A percentile compares a stretch with the other conserved stretches of the same genome.
Conservation (phyloP, 2,888 invertebrate genomes). For the Zygaena filipendulae region DNA sequence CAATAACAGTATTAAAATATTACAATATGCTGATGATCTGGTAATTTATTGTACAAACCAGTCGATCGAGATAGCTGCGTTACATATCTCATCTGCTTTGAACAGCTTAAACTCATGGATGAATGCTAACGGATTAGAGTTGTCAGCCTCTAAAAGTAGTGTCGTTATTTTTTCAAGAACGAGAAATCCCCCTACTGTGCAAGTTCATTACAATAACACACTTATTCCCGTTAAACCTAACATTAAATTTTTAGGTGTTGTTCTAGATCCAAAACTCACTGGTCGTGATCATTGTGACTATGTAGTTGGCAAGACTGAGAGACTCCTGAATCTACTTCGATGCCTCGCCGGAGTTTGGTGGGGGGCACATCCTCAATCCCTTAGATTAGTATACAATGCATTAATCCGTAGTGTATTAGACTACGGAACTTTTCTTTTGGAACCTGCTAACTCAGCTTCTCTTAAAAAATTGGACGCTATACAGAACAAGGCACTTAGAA, state of each 20-base stretch:
- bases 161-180: background rate
- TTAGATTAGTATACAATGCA: slow-evolving; percentile 8
- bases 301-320: background rate
- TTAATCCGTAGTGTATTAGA: slow-evolving; percentile 4
- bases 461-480: slow-evolving; percentile 1
- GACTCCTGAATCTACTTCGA: background rate
- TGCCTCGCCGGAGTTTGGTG: slow-evolving; percentile 5
- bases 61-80: no score
- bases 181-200: background rate
- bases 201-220: background rate
- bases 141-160: slow-evolving; percentile 4
- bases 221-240: background rate
- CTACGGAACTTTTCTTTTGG: slow-evolving; percentile 2
- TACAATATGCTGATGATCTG: slow-evolving; percentile 16
- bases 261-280: no score
- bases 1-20: slow-evolving; percentile 3
- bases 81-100: slow-evolving; percentile 4
- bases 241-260: background rate
- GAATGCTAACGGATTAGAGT: slow-evolving; percentile 2
- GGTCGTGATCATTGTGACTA: no score
- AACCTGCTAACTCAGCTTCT: background rate
- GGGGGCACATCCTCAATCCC: slow-evolving; percentile 6
- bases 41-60: no score
- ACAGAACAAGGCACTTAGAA: slow-evolving; percentile 2
- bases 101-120: no score